Evolutionary conservation across 1,140 invertebrate species (phyloP).

Genomic region (Venturia canescens): DNA sequence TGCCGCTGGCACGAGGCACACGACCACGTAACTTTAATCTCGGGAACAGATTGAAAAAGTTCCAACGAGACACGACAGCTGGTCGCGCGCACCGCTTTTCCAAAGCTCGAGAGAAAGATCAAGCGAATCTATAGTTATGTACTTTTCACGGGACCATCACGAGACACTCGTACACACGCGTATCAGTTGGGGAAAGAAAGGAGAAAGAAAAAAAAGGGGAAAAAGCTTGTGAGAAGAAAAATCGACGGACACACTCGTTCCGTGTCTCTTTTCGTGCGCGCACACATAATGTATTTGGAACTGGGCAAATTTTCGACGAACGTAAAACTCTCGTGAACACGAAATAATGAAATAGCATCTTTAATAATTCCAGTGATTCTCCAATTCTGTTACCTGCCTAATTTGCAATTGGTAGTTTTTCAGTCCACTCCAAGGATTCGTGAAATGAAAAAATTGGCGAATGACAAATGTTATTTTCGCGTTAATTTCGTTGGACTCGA

Average conservation of each 20-base stretch:
- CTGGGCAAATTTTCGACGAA: too few species aligned
- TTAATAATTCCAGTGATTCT: too few species aligned
- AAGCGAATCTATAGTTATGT: neutral
- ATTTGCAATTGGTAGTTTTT: too few species aligned
- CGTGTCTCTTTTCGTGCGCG: neutral
- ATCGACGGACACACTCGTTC: neutral
- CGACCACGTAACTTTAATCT: constrained; percentile 42
- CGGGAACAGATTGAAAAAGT: constrained; percentile 42
- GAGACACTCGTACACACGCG: neutral
- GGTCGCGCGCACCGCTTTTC: constrained; percentile 15
- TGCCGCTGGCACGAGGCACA: constrained; percentile 15
- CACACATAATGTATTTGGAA: neutral
- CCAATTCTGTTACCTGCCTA: too few species aligned
- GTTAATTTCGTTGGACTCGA: too few species aligned
- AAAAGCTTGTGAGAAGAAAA: neutral
- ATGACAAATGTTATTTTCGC: too few species aligned
- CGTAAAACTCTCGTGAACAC: too few species aligned
- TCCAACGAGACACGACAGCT: constrained; percentile 41
- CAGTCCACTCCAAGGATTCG: too few species aligned
- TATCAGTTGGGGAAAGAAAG: neutral
- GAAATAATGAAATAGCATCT: too few species aligned
- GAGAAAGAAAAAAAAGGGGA: neutral
- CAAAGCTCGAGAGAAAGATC: constrained; percentile 17
- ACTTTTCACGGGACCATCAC: neutral
- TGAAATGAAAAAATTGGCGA: too few species aligned